Conservation (phyloP, 2,113 vertebrate species). For the Gobiocypris rarus region DNA sequence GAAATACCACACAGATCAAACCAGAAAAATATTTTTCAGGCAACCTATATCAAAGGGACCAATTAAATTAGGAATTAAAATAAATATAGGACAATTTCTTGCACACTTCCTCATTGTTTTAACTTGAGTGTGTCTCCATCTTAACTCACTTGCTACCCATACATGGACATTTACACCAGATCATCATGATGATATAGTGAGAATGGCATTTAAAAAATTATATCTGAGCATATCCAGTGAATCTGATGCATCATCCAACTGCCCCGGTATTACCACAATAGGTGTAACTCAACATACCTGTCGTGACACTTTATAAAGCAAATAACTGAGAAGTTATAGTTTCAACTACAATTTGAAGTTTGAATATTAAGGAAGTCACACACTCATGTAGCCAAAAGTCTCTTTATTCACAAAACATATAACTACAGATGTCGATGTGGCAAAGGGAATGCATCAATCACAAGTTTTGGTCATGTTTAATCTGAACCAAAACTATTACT, state of each 20-base stretch:
- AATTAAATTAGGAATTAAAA: not conserved
- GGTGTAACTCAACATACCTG: not conserved
- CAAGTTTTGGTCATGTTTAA: conserved; percentile 17
- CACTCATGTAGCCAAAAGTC: conserved; percentile 48
- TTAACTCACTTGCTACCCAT: not conserved
- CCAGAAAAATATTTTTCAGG: not conserved
- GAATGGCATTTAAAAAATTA: not conserved
- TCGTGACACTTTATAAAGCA: not conserved
- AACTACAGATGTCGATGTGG: conserved; percentile 32
- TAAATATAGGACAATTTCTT: not conserved
- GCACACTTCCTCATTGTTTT: not conserved
- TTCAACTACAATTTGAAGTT: not conserved
- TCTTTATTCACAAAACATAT: conserved; percentile 55
- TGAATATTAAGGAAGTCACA: not conserved
- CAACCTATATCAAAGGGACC: not conserved
- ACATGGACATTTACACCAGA: not conserved
- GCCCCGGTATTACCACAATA: not conserved
- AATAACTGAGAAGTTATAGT: not conserved
- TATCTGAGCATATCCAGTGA: not conserved
- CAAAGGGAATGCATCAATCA: conserved; percentile 40
- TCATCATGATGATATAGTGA: not conserved
- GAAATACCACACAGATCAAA: not conserved
- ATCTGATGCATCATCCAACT: not conserved
- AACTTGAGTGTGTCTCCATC: not conserved
- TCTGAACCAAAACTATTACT: conserved; percentile 15